Conservation (phyloP, 2,797 vertebrate species). For the Valencia hispanica region DNA sequence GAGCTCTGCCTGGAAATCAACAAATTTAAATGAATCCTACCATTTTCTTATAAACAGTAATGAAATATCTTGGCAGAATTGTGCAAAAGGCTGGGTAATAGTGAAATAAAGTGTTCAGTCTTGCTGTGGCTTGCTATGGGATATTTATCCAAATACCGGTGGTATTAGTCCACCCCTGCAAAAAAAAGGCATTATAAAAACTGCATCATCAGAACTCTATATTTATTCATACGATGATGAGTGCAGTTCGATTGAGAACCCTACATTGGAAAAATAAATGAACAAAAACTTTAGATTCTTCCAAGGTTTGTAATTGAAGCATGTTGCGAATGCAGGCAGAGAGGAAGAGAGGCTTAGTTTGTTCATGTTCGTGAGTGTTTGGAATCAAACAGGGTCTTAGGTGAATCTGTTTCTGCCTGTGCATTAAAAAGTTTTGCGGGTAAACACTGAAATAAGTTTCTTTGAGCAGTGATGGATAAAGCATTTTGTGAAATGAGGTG, state of each 20-base stretch:
- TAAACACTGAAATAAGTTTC: conserved; percentile 46
- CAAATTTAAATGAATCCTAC: background rate
- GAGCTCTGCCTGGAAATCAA: background rate
- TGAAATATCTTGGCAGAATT: background rate
- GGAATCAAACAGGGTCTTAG: conserved; percentile 30
- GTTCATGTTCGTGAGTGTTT: conserved; percentile 33
- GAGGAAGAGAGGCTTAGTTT: conserved; percentile 15
- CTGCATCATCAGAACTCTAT: background rate
- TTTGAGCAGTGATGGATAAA: conserved; percentile 12
- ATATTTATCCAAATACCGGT: background rate
- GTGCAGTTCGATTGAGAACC: background rate
- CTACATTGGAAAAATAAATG: background rate
- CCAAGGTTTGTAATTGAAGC: conserved; percentile 33
- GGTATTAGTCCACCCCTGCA: background rate
- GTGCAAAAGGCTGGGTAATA: background rate
- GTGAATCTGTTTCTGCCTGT: conserved; percentile 10
- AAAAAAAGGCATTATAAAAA: background rate
- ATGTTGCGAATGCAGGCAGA: conserved; percentile 21
- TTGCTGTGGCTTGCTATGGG: background rate
- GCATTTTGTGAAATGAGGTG: conserved; percentile 23
- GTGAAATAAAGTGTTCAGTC: background rate
- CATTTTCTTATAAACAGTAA: background rate
- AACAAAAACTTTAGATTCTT: conserved; percentile 17
- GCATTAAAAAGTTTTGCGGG: conserved; percentile 24
- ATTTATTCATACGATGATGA: background rate